Evolutionary conservation across 2,888 invertebrate species (phyloP).

Genomic region (Craniophora ligustri): DNA sequence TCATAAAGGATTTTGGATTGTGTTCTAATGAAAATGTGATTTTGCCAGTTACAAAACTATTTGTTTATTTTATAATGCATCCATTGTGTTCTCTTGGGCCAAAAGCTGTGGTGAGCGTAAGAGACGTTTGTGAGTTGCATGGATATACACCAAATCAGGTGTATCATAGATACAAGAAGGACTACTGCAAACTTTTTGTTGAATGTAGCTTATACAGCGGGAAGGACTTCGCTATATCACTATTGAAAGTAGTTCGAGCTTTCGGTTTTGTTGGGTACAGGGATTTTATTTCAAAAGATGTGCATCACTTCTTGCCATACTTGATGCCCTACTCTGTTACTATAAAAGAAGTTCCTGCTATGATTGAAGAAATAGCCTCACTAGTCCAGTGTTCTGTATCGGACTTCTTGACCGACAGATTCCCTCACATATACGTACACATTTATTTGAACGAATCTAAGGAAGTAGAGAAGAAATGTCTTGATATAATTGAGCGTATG

Average conservation of each 20-base stretch:
- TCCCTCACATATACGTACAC: slow-evolving; percentile 92
- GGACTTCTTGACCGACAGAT: slow-evolving; percentile 90
- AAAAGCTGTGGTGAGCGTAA: slow-evolving; percentile 88
- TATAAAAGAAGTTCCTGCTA: slow-evolving; percentile 86
- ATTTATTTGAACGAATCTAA: slow-evolving; percentile 90
- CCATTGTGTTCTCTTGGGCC: slow-evolving; percentile 88
- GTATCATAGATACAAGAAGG: slow-evolving; percentile 90
- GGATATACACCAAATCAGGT: slow-evolving; percentile 87
- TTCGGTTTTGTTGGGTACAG: slow-evolving; percentile 91
- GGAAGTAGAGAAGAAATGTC: slow-evolving; percentile 89
- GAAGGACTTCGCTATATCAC: slow-evolving; percentile 88
- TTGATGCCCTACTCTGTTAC: slow-evolving; percentile 89
- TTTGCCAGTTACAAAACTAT: slow-evolving; percentile 83
- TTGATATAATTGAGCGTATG: slow-evolving; percentile 89
- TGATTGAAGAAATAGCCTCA: slow-evolving; percentile 90
- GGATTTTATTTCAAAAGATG: slow-evolving; percentile 91
- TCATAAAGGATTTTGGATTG: slow-evolving; percentile 86
- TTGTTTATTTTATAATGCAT: slow-evolving; percentile 90
- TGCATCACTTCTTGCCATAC: slow-evolving; percentile 90
- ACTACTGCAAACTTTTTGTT: slow-evolving; percentile 89
- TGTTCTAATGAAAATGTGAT: slow-evolving; percentile 74
- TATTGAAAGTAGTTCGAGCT: slow-evolving; percentile 90
- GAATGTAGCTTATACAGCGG: slow-evolving; percentile 88
- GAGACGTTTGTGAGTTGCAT: slow-evolving; percentile 88
- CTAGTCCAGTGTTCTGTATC: slow-evolving; percentile 88